Evolutionary conservation across 2,888 invertebrate genomes (phyloP).

Genomic region (Orthosia incerta): DNA sequence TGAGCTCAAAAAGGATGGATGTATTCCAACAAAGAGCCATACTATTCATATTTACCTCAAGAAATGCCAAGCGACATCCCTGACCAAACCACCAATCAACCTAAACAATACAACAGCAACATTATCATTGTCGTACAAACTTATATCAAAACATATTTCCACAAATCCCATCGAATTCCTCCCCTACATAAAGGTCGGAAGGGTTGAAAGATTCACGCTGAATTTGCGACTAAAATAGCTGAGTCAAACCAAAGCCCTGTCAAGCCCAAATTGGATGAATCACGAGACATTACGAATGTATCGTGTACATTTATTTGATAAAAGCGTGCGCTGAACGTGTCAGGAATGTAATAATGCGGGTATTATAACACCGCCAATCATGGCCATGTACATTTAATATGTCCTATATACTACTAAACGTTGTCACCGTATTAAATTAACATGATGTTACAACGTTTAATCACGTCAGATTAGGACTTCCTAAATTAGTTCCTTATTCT

Average conservation of each 20-base stretch:
- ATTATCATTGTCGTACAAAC: constrained; percentile 40
- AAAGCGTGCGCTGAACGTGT: constrained; percentile 83
- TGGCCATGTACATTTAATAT: constrained; percentile 75
- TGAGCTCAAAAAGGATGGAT: too few relatives aligned
- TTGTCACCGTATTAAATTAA: constrained; percentile 64
- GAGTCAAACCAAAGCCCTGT: constrained; percentile 78
- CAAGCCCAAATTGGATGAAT: constrained; percentile 84
- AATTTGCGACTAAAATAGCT: constrained; percentile 74
- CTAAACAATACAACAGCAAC: constrained; percentile 29
- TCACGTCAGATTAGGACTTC: constrained; percentile 59
- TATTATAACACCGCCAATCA: constrained; percentile 82
- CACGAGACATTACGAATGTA: constrained; percentile 82
- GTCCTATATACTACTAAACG: constrained; percentile 34
- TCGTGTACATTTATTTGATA: constrained; percentile 85
- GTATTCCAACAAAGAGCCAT: too few relatives aligned
- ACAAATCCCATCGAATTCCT: constrained; percentile 57
- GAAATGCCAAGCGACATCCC: neutral
- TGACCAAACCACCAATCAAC: constrained; percentile 30
- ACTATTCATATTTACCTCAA: neutral
- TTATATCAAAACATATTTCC: constrained; percentile 60
- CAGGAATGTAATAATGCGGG: constrained; percentile 86
- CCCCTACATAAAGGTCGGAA: constrained; percentile 59
- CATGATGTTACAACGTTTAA: constrained; percentile 63
- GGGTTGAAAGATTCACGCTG: constrained; percentile 67
- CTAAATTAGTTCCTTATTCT: constrained; percentile 65